Evolutionary conservation across 2,113 vertebrate species (phyloP).

Genomic region (Campylorhamphus procurvoides): DNA sequence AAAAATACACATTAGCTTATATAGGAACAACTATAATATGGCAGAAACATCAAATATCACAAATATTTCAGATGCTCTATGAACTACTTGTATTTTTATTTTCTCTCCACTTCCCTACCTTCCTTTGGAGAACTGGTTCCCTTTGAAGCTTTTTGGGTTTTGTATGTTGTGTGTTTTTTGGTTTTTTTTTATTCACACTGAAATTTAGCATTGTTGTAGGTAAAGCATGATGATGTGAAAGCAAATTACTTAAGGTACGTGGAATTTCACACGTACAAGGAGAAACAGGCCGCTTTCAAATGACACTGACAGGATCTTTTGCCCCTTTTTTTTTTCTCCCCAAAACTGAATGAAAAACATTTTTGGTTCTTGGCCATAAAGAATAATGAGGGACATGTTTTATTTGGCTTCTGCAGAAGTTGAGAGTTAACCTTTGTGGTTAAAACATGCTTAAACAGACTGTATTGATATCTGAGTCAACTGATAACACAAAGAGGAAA

Average conservation of each 20-base stretch:
- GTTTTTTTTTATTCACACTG: neutral
- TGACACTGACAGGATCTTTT: neutral
- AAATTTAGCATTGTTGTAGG: neutral
- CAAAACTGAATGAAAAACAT: neutral
- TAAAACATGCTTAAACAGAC: neutral
- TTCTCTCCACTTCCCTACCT: neutral
- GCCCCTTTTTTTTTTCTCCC: neutral
- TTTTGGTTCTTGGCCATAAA: neutral
- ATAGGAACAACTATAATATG: constrained; percentile 9
- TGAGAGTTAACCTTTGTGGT: neutral
- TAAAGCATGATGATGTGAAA: neutral
- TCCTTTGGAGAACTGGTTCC: neutral
- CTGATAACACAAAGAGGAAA: neutral
- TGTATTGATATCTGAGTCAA: neutral
- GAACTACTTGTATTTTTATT: constrained; percentile 26
- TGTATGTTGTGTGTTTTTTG: neutral
- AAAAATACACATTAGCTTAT: constrained; percentile 12
- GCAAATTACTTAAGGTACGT: neutral
- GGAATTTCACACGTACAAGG: neutral
- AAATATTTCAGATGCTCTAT: neutral
- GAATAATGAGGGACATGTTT: neutral
- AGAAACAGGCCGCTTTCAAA: neutral
- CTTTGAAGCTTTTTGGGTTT: neutral
- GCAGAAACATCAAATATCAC: neutral
- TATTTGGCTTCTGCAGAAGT: neutral